Base-by-base conservation (phyloP, 1,140 invertebrate genomes). In the Euura lappo region DNA sequence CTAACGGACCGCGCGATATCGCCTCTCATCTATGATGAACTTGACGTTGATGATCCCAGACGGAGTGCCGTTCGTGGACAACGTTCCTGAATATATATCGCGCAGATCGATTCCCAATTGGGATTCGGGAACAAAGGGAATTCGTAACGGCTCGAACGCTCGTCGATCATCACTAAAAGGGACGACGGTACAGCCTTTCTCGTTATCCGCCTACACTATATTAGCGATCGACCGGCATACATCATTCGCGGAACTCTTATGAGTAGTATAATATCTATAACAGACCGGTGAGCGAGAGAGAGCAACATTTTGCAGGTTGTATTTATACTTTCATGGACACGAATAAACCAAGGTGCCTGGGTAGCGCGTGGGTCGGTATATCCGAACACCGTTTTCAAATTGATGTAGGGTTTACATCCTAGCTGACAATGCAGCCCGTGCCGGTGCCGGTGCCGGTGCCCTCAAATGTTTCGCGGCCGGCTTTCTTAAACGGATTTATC, bases 181-280 rank as follows among this genome's bases (percentile, higher is more conserved):
- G 77, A 73, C 73, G 71, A 67, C 73, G 65, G 72, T 74, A 78
- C 75, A 78, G 79, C 80, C 81, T 85, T 86, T 86, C 83, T 86
- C 84, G 84, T 86, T 86, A 86, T 80, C 84, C 84, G 84, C 82
- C 84, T 83, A 86, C 84, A 84, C 85, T 87, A 86, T 86, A 85
- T 87, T 85, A 85, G 79, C 81, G 79, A 87, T 84, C 77, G 84
- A 80, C 77, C 75, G 77, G 78, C 81, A 85, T 87, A 82, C 82
- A 86, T 87, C 85, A 86, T 86, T 84, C 79, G 70, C 78, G 28
- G 28, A 28, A 28, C 51, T 82, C 83, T 82, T 80, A 84, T 80
- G 80, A 83, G 81, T 86, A 60, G 8, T 28, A 28, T 28, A 28
- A 28, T 60, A 86, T 86, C 83, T 84, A 79, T 85, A 87, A 83